Conservation (phyloP, 2,888 invertebrate genomes). For the Leptinotarsa haldemani region DNA sequence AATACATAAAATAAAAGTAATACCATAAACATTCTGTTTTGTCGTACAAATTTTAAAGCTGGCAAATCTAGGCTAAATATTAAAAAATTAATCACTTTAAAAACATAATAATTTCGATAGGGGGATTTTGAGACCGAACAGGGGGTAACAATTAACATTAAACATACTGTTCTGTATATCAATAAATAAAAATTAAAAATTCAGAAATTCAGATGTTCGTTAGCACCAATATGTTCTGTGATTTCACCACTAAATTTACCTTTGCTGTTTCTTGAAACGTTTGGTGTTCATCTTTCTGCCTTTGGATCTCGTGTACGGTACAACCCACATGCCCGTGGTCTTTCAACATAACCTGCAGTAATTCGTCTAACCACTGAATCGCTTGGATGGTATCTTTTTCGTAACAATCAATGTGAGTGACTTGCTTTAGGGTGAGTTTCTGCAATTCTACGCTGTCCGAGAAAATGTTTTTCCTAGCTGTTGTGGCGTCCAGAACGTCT, state of each 20-base stretch:
- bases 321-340: constrained; percentile 81
- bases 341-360: constrained; percentile 77
- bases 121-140: too few relatives aligned
- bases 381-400: constrained; percentile 83
- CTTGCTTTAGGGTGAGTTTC: constrained; percentile 82
- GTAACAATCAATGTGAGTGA: constrained; percentile 79
- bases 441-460: constrained; percentile 81
- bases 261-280: constrained; percentile 83
- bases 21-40: too few relatives aligned
- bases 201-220: too few relatives aligned
- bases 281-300: constrained; percentile 80
- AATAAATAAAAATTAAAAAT: too few relatives aligned
- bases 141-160: too few relatives aligned
- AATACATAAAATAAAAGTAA: too few relatives aligned
- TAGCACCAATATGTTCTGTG: background rate
- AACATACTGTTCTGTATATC: too few relatives aligned
- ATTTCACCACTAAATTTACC: constrained; percentile 65
- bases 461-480: constrained; percentile 77
- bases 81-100: too few relatives aligned
- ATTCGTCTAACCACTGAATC: constrained; percentile 80
- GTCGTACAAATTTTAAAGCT: too few relatives aligned
- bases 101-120: too few relatives aligned
- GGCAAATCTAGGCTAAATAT: too few relatives aligned
- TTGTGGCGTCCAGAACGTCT: constrained; percentile 77
- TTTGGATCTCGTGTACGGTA: constrained; percentile 77